phyloP scores from a whole-genome alignment of 1,140 invertebrate species.

The Papilio polytes region DNA sequence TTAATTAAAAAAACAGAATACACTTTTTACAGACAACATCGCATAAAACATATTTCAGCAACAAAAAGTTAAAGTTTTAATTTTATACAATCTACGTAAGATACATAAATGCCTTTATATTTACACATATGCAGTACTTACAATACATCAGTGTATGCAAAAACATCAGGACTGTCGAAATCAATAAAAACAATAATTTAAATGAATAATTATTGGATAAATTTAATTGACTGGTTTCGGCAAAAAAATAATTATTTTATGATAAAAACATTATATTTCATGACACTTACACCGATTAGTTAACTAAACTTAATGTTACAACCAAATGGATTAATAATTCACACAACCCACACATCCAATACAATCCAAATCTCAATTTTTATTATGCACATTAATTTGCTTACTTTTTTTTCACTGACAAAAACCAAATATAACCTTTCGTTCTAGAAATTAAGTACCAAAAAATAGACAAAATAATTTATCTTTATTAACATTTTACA shows the following conservation, averaged over 20 bases:
- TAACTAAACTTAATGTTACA: background rate
- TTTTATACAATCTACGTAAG: conserved; percentile 1
- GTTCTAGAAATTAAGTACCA: background rate
- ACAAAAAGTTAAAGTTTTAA: background rate
- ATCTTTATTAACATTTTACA: background rate
- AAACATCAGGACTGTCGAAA: background rate
- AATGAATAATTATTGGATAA: too few relatives aligned
- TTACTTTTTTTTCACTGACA: background rate
- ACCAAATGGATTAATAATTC: conserved; percentile 10
- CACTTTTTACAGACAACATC: conserved; percentile 12
- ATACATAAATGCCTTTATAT: background rate
- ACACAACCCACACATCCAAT: conserved; percentile 5
- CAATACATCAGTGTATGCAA: background rate
- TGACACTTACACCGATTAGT: background rate
- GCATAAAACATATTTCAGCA: conserved; percentile 23
- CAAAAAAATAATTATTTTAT: too few relatives aligned
- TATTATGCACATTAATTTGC: background rate
- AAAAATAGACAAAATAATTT: background rate
- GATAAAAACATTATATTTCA: background rate
- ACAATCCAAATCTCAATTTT: background rate
- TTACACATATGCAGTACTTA: background rate
- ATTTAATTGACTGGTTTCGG: too few relatives aligned
- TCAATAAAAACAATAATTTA: too few relatives aligned
- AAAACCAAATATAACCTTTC: background rate
- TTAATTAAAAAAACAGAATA: conserved; percentile 1